phyloP scores from a whole-genome alignment of 2,797 vertebrate species.

The Geotrypetes seraphini region DNA sequence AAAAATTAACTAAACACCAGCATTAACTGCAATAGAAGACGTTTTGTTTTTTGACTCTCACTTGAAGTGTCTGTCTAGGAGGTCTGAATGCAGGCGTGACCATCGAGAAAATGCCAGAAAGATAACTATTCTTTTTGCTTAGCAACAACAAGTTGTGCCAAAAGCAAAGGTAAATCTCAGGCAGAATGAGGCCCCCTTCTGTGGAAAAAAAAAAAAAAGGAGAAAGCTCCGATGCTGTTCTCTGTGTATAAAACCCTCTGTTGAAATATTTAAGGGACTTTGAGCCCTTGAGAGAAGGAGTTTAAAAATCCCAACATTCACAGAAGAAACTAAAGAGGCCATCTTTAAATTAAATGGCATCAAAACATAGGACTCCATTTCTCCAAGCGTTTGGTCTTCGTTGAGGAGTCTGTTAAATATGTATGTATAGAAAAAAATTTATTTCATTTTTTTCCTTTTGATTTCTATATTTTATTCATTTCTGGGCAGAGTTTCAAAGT shows the following conservation, averaged over 20 bases:
- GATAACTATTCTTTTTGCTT: neutral
- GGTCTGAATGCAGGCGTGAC: neutral
- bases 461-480: too few species aligned
- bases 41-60: neutral
- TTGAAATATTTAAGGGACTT: conserved; percentile 10
- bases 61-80: too few species aligned
- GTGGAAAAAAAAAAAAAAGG: neutral
- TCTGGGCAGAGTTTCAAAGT: too few species aligned
- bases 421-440: too few species aligned
- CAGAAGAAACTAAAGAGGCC: too few species aligned
- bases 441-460: too few species aligned
- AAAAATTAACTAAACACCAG: neutral
- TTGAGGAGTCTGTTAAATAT: too few species aligned
- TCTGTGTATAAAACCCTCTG: neutral
- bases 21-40: neutral
- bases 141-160: neutral
- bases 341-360: too few species aligned
- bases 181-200: neutral
- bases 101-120: neutral
- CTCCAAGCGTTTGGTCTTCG: too few species aligned
- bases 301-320: too few species aligned
- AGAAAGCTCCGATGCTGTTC: accelerated
- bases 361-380: too few species aligned
- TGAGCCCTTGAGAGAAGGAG: conserved; percentile 4
- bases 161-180: conserved; percentile 6